Conservation (phyloP, 2,797 vertebrate species). For the Cephalopachus bancanus region DNA sequence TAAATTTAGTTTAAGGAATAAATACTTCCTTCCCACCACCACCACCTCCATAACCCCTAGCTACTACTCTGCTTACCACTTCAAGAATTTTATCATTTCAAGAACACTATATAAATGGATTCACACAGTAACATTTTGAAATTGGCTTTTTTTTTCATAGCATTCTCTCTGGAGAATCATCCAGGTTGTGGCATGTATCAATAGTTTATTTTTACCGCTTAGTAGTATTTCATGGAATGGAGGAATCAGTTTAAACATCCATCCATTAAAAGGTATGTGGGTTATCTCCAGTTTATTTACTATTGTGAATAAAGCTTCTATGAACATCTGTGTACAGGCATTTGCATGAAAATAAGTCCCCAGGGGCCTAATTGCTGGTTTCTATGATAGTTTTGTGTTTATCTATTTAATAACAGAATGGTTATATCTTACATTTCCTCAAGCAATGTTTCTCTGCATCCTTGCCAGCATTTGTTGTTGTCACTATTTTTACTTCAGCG, state of each 20-base stretch:
- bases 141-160: not conserved
- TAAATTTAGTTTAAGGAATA: constrained; percentile 55
- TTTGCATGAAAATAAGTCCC: not conserved
- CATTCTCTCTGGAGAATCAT: not conserved
- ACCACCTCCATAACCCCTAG: not conserved
- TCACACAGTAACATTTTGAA: not conserved
- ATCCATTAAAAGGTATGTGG: too few species aligned
- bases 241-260: too few species aligned
- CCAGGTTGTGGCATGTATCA: not conserved
- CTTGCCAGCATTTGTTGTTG: not conserved
- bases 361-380: not conserved
- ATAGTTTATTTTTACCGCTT: too few species aligned
- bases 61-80: not conserved
- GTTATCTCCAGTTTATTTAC: too few species aligned
- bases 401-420: constrained; percentile 10
- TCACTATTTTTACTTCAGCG: not conserved
- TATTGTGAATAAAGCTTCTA: not conserved
- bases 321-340: not conserved
- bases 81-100: not conserved
- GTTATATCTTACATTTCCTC: not conserved
- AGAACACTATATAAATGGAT: too few species aligned
- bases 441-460: not conserved
- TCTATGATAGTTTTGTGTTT: not conserved
- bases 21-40: not conserved
- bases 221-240: too few species aligned